Conservation (phyloP, 2,113 vertebrate species). For the Dasyurus viverrinus region DNA sequence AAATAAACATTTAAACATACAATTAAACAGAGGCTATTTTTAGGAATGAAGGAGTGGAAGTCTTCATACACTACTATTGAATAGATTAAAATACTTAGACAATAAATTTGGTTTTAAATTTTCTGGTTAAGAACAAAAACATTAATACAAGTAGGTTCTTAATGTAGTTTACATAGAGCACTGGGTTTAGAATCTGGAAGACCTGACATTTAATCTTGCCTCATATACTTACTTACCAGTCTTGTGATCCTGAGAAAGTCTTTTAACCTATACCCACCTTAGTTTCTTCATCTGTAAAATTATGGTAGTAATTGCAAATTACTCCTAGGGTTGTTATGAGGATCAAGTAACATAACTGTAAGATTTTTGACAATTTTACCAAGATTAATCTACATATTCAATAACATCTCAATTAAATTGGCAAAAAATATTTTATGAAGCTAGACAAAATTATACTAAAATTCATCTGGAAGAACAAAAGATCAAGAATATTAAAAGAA, state of each 20-base stretch:
- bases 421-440: too few species aligned
- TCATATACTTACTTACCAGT: not conserved
- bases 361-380: too few species aligned
- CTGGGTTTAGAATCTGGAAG: not conserved
- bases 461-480: too few species aligned
- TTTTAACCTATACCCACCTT: not conserved
- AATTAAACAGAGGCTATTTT: not conserved
- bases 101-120: conserved; percentile 47
- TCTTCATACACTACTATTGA: not conserved
- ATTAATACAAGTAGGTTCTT: conserved; percentile 8
- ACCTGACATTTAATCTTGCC: not conserved
- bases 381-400: too few species aligned
- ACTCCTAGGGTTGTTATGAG: not conserved
- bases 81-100: conserved; percentile 2
- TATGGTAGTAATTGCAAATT: not conserved
- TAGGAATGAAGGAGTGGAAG: not conserved
- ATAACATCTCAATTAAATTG: too few species aligned
- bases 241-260: not conserved
- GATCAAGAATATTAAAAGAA: too few species aligned
- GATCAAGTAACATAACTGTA: not conserved
- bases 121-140: conserved; percentile 30
- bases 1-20: not conserved
- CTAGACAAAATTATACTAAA: too few species aligned
- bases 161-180: not conserved
- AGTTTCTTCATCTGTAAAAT: not conserved